These are phyloP conservation scores for Torymus tubicola DNA, from an alignment of 2,888 invertebrate species.

Conservation along the genomic window DNA sequence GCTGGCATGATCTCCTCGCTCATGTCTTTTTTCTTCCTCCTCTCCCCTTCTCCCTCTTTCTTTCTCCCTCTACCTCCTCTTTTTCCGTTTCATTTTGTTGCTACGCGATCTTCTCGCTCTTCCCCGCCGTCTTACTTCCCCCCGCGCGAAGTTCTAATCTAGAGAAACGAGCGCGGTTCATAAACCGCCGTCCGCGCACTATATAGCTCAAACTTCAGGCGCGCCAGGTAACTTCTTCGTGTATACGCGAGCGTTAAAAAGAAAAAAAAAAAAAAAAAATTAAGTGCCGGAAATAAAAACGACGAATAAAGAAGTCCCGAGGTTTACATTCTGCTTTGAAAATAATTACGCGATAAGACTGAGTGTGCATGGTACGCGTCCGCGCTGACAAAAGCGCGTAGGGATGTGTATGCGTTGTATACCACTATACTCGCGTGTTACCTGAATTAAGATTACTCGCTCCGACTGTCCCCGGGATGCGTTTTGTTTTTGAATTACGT, in stretches of 20 bases:
- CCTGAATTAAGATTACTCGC: slow-evolving; percentile 25
- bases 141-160: slow-evolving; percentile 40
- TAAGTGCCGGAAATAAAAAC: slow-evolving; percentile 15
- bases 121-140: neutral
- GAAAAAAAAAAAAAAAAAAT: slow-evolving; percentile 28
- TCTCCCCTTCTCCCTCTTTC: neutral
- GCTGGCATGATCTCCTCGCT: slow-evolving; percentile 22
- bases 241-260: slow-evolving; percentile 6
- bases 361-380: neutral
- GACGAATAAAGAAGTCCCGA: slow-evolving; percentile 13
- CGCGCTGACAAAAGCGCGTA: slow-evolving; percentile 8
- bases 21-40: too few species aligned
- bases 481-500: slow-evolving; percentile 12
- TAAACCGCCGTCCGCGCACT: slow-evolving; percentile 6
- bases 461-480: neutral
- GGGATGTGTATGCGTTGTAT: neutral
- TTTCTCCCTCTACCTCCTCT: slow-evolving; percentile 2
- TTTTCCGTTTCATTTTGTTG: slow-evolving; percentile 4
- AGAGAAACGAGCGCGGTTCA: slow-evolving; percentile 27
- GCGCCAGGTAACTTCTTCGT: neutral
- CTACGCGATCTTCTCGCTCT: slow-evolving; percentile 6
- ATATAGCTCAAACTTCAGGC: neutral
- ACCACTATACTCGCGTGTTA: neutral
- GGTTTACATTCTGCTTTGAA: slow-evolving; percentile 27
- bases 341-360: slow-evolving; percentile 47